Evolutionary conservation across 2,888 invertebrate genomes (phyloP).

Genomic region (Cheiracanthium punctorium): DNA sequence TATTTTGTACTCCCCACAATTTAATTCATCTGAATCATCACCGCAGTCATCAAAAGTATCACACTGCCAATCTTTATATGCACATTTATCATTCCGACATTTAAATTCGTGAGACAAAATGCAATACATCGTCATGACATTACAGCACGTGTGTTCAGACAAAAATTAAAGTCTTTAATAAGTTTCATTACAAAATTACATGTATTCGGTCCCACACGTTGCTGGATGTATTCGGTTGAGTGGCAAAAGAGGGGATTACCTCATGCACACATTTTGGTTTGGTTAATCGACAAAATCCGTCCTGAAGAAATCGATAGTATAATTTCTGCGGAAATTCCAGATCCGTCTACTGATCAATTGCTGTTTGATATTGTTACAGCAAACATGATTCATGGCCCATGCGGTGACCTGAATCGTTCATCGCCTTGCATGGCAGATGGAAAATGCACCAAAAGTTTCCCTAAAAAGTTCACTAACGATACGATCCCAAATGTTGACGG

Average conservation of each 20-base stretch:
- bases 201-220: constrained; percentile 72
- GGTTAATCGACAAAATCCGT: constrained; percentile 25
- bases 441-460: constrained; percentile 13
- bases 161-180: constrained; percentile 70
- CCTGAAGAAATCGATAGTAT: constrained; percentile 11
- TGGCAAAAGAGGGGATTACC: constrained; percentile 75
- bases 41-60: no score
- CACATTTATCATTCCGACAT: no score
- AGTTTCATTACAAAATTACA: constrained; percentile 36
- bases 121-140: constrained; percentile 73
- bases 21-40: no score
- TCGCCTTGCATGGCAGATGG: constrained; percentile 8
- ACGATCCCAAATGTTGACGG: neutral
- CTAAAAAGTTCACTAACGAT: neutral
- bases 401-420: neutral
- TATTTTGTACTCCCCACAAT: no score
- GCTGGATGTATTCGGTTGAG: constrained; percentile 73
- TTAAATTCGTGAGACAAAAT: no score
- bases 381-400: constrained; percentile 48
- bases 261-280: constrained; percentile 72
- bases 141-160: constrained; percentile 72
- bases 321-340: constrained; percentile 62
- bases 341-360: neutral
- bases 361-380: constrained; percentile 4
- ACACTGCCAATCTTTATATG: no score